phyloP scores from a whole-genome alignment of 2,888 invertebrate genomes.

The Gnatocerus cornutus region DNA sequence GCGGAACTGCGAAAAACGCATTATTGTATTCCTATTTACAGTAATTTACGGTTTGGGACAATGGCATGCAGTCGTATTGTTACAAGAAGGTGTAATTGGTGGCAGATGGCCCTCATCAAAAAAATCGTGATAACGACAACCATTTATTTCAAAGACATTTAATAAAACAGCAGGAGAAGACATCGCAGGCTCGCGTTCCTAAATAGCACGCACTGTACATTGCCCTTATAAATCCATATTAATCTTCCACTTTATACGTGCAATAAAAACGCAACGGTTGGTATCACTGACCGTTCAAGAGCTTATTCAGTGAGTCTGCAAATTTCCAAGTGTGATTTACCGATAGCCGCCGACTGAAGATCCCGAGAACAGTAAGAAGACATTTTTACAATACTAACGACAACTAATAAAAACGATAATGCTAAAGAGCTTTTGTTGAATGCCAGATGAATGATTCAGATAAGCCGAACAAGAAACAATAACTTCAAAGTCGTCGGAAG shows the following conservation, averaged over 20 bases:
- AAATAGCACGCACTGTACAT: too few species aligned
- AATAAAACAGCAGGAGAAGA: slow-evolving; percentile 11
- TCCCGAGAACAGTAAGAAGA: background rate
- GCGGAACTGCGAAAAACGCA: slow-evolving; percentile 23
- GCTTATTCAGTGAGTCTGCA: slow-evolving; percentile 8
- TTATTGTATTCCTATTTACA: slow-evolving; percentile 20
- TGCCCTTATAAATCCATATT: slow-evolving; percentile 4
- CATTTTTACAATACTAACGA: slow-evolving; percentile 1
- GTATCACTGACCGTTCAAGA: slow-evolving; percentile 21
- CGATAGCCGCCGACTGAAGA: background rate
- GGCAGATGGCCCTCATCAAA: slow-evolving; percentile 18
- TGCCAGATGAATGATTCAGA: background rate
- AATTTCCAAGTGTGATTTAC: slow-evolving; percentile 3
- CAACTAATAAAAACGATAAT: background rate
- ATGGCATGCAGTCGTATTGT: slow-evolving; percentile 6
- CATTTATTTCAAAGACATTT: background rate
- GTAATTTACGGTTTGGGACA: slow-evolving; percentile 13
- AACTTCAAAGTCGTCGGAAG: slow-evolving; percentile 8
- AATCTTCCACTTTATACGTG: slow-evolving; percentile 1
- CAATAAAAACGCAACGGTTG: slow-evolving; percentile 16
- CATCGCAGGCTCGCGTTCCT: background rate
- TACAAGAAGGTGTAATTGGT: slow-evolving; percentile 14
- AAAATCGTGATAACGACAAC: background rate
- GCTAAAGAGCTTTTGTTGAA: slow-evolving; percentile 2
- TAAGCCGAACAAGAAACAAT: slow-evolving; percentile 2